Conservation (phyloP, 1,140 invertebrate species). For the Acyrthosiphon pisum region DNA sequence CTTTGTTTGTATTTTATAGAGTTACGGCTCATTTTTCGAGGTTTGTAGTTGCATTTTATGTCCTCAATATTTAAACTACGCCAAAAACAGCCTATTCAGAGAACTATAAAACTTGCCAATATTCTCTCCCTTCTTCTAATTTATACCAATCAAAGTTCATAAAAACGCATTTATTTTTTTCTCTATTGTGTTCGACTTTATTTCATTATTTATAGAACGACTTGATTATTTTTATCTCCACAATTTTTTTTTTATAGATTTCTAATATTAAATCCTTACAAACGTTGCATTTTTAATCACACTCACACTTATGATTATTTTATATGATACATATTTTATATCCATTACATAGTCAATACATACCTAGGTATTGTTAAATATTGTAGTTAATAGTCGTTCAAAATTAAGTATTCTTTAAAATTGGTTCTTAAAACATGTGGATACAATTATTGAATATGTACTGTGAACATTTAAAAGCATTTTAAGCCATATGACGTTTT, state of each 20-base stretch:
- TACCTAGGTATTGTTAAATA: background rate
- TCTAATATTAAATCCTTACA: constrained; percentile 24
- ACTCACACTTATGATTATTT: background rate
- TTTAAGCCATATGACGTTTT: background rate
- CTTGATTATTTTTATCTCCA: constrained; percentile 36
- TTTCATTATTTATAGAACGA: constrained; percentile 43
- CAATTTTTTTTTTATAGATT: constrained; percentile 15
- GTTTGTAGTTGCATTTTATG: constrained; percentile 17
- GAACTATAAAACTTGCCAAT: constrained; percentile 52
- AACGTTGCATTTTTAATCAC: background rate
- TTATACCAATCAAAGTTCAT: constrained; percentile 24
- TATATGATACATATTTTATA: background rate
- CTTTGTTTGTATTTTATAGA: constrained; percentile 32
- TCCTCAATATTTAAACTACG: constrained; percentile 25
- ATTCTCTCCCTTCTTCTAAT: background rate
- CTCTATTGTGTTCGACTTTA: constrained; percentile 41
- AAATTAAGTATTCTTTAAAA: background rate
- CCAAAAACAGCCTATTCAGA: constrained; percentile 47
- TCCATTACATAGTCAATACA: background rate
- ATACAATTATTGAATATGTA: background rate
- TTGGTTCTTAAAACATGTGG: background rate
- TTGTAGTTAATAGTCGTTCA: background rate
- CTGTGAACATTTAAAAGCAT: background rate
- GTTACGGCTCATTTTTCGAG: constrained; percentile 29
- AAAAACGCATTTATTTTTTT: constrained; percentile 17